Evolutionary conservation across 2,797 vertebrate genomes (phyloP), one percentile per base, ranked within the genome.

Genomic region (Brachyrhaphis roseni): DNA sequence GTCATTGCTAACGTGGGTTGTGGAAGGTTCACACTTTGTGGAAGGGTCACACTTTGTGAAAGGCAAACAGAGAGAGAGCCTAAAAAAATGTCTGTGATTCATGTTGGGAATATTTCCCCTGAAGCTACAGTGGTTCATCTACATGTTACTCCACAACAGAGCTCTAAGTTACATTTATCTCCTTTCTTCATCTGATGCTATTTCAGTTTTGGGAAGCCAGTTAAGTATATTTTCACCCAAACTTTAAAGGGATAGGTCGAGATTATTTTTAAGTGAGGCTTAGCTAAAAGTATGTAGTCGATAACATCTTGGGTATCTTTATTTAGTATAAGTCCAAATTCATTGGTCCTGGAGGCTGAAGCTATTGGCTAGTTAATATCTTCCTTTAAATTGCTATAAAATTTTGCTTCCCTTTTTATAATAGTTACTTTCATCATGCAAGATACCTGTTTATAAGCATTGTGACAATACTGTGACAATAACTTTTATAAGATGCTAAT

Each of bases 11-110:
- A 86, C 28, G 23, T 55, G 18, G 36, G 73, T 79, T 51, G 82
- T 81, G 88, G 80, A 88, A 88, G 81, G 64, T 87, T 91, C 84
- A 79, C 78, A 39, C 81, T 46, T 78, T 86, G 70, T 78, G 79
- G 41, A 72, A 57, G 74, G 79, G 87, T 91, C 84, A 79, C 78
- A 39, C 81, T 46, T 78, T 86, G 70, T 78, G 79, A 45, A 72
- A 57, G 74, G 79, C 81, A 81, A 83, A 82, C 66, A 86, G 81
- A 86, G 84, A 45, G 73, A 85, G 82, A 85, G 80, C 57, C 70
- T 77, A 82, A 84, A 90, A 81, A 75, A 84, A 78, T 45, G 81
- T 71, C 41, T 93, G 80, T 94, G 92, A 94, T 87, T 94, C 91
- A 93, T 86, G 53, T 64, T 72, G 55, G 83, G 90, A 93, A 78